Evolutionary conservation across 1,140 invertebrate genomes (phyloP).

Genomic region (Drosophila sproati): DNA sequence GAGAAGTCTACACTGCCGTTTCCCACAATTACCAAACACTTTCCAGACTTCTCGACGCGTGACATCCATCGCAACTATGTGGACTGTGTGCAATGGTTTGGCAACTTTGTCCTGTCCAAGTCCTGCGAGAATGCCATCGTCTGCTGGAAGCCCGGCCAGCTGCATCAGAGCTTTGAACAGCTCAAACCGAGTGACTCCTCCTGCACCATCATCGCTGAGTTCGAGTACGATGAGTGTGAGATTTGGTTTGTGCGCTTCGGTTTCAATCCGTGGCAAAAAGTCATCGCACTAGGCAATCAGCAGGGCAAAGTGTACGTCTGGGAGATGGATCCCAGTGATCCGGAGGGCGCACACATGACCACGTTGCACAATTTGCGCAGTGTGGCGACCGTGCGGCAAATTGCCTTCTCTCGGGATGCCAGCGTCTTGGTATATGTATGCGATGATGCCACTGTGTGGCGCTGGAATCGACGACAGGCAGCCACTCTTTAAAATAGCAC

Average conservation of each 20-base stretch:
- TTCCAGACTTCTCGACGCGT: conserved; percentile 97
- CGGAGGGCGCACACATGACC: conserved; percentile 89
- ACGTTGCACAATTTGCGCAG: conserved; percentile 94
- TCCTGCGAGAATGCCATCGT: conserved; percentile 97
- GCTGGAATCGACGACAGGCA: conserved; percentile 90
- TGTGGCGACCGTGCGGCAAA: conserved; percentile 94
- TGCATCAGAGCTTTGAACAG: conserved; percentile 70
- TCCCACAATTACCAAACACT: conserved; percentile 95
- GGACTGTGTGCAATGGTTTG: conserved; percentile 98
- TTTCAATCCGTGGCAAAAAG: conserved; percentile 94
- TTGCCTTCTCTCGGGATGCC: conserved; percentile 94
- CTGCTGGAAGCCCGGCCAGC: conserved; percentile 81
- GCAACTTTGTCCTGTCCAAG: conserved; percentile 98
- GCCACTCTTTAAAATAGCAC: conserved; percentile 43
- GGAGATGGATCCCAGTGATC: conserved; percentile 95
- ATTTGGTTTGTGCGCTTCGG: conserved; percentile 99
- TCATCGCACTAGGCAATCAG: conserved; percentile 96
- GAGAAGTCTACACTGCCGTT: conserved; percentile 92
- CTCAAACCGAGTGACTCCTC: conserved; percentile 77
- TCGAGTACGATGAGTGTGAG: conserved; percentile 98
- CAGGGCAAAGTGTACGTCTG: conserved; percentile 96
- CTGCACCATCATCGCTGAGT: conserved; percentile 89
- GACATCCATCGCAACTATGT: conserved; percentile 99
- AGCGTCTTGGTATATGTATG: conserved; percentile 89
- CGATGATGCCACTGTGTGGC: conserved; percentile 97